Base-by-base conservation (phyloP, 2,113 vertebrate genomes). In the Arizona elegans region DNA sequence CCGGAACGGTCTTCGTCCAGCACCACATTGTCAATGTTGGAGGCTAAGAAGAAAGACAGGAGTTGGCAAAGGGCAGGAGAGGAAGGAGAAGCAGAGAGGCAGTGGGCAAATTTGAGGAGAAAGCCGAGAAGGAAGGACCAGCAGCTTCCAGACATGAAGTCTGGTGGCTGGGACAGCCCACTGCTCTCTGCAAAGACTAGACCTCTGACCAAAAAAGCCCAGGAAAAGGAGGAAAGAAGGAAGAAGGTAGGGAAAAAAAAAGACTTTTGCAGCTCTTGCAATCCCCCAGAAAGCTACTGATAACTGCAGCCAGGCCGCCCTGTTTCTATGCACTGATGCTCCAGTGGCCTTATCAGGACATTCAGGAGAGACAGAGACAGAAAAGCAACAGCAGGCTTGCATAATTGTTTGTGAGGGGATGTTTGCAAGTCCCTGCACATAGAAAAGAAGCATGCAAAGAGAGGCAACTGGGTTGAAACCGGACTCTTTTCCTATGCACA, bases 1-100 rank as follows among this genome's bases (percentile, higher is more conserved):
- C 98, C 99, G 0, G 99, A 99, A 90, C 98, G 97, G 92, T 99
- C 99, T 90, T 99, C 99, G 17, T 99, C 98, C 96, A 98, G 96
- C 24, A 98, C 98, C 86, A 98, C 98, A 29, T 98, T 98, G 91
- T 99, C 98, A 0, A 99, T 98, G 93, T 99, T 99, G 19, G 99
- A 99, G 0, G 97, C 98, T 98, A 91, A 3, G 53, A 94, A 86
- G 85, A 85, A 26, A 93, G 43, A 94, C 52, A 55, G 52, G 23
- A 87, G 65, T 88, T n/a, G 52, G 55, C 23, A 26, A 65, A 17
- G 17, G n/a, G 50, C 21, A 55, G 50, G 8, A 81, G 15, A 13
- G 53, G 9, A 56, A 9, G 23, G 29, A 23, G 29, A 8, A 52
- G 54, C 24, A 19, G 65, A 24, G 15, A 21, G 59, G 87, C 17